Evolutionary conservation across 2,888 invertebrate species (phyloP), one percentile per base, ranked within the genome.

Genomic region (Antheraea assamensis): DNA sequence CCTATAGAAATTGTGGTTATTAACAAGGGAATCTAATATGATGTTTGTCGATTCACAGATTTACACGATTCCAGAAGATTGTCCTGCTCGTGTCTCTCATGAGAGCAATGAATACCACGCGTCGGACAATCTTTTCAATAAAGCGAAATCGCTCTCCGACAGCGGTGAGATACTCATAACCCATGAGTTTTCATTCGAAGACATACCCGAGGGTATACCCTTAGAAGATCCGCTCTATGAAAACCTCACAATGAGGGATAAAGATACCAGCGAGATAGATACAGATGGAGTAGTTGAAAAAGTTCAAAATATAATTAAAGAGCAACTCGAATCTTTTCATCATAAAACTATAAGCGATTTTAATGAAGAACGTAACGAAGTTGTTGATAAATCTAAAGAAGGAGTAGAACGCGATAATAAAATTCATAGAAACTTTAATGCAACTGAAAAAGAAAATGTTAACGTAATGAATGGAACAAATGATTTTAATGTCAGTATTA

Each of bases 51-150:
- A n/a, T 35, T 61, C 82, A 17, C 85, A 95, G 95, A 87, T 89
- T 76, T 95, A 90, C 80, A 91, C 92, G 5, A 93, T 95, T 68
- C 91, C 94, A 21, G 94, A 94, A 81, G 91, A 92, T 66, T 95
- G 95, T 75, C 93, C 91, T 17, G 78, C 92, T 0, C 84, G 87
- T 42, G 85, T 91, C 72, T 76, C 85, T 0, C 85, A 89, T 72
- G 86, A 90, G 27, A 76, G 84, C 15, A 83, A 86, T 61, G 82
- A 89, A 71, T 90, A 91, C 74, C 74, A 83, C 3, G 71, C 84
- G 3, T 85, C 88, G 24, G 92, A 94, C 71, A 94, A 94, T 74
- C 83, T 94, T 10, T 94, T 84, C 82, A 85, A 80, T 74, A 90
- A 88, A 82, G 91, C 93, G 0, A 88, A 86, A 68, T 88, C 93